Base-by-base conservation (phyloP, 2,113 vertebrate genomes). In the Erinaceus europaeus region DNA sequence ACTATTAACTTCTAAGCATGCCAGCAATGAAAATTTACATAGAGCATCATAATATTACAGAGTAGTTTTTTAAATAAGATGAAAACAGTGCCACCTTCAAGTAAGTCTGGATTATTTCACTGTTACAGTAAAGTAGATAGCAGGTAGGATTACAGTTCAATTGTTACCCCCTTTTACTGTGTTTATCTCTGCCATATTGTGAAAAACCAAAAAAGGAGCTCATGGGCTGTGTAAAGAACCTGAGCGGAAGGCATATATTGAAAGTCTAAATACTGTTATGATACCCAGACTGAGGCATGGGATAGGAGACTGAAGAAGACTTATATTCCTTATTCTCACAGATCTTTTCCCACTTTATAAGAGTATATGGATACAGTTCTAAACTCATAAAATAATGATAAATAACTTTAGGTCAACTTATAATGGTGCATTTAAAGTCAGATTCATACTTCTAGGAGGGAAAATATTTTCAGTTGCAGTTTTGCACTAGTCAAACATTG, bases 1-100 rank as follows among this genome's bases (percentile, higher is more conserved):
- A 98, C 96, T 95, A 97, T 97, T 98, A 98, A 97, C 95, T 97
- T 94, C 96, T 97, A 97, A 95, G 97, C 96, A 95, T 97, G 97
- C 96, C 95, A 97, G 95, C 96, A 97, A 94, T 96, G 94, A 96
- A 96, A 96, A 97, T 97, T 96, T 97, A 97, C 96, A 96, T 96
- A 95, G 90, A 95, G 94, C 94, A 95, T 96, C 71, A 73, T 95
- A 95, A 89, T 88, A 95, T 92, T 86, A 93, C 93, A 95, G 90
- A 94, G 96, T 82, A 88, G 90, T 91, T 94, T 86, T 82, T 72
- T 88, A n/a, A n/a, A n/a, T n/a, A 93, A 84, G 90, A 92, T 76
- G 59, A 96, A 94, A 94, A 23, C 52, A 90, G 94, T 90, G 93
- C 82, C 90, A 94, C 89, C 94, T 94, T 94, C 81, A 90, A 93